Evolutionary conservation across 2,888 invertebrate genomes (phyloP), one percentile per base, ranked within the genome.

Genomic region (Sisyra nigra): DNA sequence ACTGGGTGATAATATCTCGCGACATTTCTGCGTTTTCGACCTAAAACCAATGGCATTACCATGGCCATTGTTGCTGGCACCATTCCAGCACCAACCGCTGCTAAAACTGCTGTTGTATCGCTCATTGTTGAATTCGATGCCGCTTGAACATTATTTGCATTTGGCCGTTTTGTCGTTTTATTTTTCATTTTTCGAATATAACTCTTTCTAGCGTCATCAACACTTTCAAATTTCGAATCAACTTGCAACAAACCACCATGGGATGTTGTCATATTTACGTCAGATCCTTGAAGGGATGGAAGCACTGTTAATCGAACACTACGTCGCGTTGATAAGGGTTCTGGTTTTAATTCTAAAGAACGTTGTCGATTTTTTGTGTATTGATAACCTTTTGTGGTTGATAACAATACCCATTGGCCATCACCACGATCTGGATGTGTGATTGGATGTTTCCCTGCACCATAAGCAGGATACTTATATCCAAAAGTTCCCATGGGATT

Each of bases 1-100:
- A 7, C 24, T 24, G 9, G 8, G 15, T 36, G 31, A 19, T 49
- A 11, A 17, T 37, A 10, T 15, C 7, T 44, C 13, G 51, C 42
- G 30, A 50, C 53, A 41, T 52, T 51, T 43, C 53, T 50, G 42
- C 60, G 62, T 50, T 61, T 65, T 36, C 69, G 61, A n/a, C 77
- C 78, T 46, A 83, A 63, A 58, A 81, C 76, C 71, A 83, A 76
- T 0, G 84, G 84, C 31, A 83, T 76, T 49, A 84, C 68, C 76
- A 83, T 79, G 0, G 82, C 83, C 76, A 83, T 79, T 0, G 83
- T 80, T 0, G 82, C 83, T 5, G 83, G 83, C 14, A 84, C 68
- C 76, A 84, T 79, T 1, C 83, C 83, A 11, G 83, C 82, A 1
- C 82, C 79, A 1, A 82, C 78, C 1, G 80, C 80, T 6, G 81